Conservation (phyloP, 2,113 vertebrate species). For the Festucalex cinctus region DNA sequence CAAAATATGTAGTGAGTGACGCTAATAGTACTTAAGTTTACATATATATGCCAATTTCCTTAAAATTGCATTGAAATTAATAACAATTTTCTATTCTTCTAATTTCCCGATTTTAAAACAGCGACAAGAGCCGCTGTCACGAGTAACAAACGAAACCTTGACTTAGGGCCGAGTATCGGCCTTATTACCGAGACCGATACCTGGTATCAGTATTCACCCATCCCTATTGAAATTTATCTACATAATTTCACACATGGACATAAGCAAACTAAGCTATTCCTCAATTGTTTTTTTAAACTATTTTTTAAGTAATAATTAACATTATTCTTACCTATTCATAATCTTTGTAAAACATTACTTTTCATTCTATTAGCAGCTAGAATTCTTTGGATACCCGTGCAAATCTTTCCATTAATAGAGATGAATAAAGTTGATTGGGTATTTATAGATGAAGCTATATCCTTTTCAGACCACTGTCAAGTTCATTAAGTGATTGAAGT, state of each 20-base stretch:
- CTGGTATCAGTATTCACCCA: no score
- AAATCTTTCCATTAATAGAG: slow-evolving; percentile 11
- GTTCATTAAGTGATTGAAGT: slow-evolving; percentile 70
- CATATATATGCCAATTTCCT: no score
- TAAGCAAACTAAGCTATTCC: not conserved
- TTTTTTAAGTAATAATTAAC: not conserved
- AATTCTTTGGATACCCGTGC: slow-evolving; percentile 8
- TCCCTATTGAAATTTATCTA: not conserved
- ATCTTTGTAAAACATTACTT: not conserved
- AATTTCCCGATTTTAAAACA: no score
- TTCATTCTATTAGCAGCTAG: slow-evolving; percentile 17
- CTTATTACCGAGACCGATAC: no score
- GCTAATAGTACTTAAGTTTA: no score
- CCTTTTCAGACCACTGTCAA: slow-evolving; percentile 57
- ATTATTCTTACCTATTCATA: not conserved
- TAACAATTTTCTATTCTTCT: no score
- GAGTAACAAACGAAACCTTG: no score
- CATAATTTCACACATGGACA: not conserved
- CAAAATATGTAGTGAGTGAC: slow-evolving; percentile 17
- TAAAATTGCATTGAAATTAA: no score
- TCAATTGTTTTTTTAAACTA: no score
- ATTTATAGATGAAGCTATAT: slow-evolving; percentile 15
- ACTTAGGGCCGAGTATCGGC: no score
- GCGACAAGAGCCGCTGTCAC: no score
- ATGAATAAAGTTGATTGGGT: slow-evolving; percentile 14